These are phyloP conservation scores for Mythimna pallens DNA, from an alignment of 2,888 invertebrate genomes.

Conservation along the genomic window DNA sequence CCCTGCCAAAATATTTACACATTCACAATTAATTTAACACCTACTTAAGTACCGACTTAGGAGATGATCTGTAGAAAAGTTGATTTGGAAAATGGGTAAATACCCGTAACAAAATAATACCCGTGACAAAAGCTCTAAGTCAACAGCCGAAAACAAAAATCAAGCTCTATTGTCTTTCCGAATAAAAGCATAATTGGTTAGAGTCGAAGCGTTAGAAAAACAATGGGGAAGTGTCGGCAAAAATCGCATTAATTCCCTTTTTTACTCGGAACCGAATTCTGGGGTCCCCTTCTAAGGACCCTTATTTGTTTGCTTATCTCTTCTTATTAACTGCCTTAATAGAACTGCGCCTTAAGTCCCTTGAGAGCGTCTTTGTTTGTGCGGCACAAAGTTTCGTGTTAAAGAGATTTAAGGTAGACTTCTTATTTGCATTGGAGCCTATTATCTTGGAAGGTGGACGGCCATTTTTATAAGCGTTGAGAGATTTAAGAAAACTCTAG, in stretches of 20 bases:
- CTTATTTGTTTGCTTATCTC: conserved; percentile 73
- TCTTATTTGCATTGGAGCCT: conserved; percentile 47
- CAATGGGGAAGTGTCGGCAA: conserved; percentile 49
- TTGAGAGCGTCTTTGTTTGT: conserved; percentile 60
- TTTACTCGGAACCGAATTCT: conserved; percentile 66
- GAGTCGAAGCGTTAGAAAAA: conserved; percentile 62
- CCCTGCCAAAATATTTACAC: too few species aligned
- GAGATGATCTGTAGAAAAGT: too few species aligned
- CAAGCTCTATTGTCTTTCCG: conserved; percentile 46
- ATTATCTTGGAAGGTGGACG: conserved; percentile 37
- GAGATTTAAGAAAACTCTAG: neutral
- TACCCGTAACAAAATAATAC: conserved; percentile 12
- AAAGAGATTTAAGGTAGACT: conserved; percentile 49
- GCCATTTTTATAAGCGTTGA: conserved; percentile 9
- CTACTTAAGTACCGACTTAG: too few species aligned
- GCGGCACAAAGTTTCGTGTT: conserved; percentile 43
- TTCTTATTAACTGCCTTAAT: conserved; percentile 77
- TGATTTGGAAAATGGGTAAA: too few species aligned
- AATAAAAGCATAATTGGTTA: conserved; percentile 59
- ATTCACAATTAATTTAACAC: too few species aligned
- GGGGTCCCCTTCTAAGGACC: conserved; percentile 48
- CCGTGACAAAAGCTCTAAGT: conserved; percentile 26
- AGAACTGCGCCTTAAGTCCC: conserved; percentile 68
- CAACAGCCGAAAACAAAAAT: conserved; percentile 42
- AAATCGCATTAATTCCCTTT: conserved; percentile 65